These are phyloP conservation scores for Geodia barretti DNA, from an alignment of 37 sponge, comb jelly and placozoan species.

Conservation along the genomic window DNA sequence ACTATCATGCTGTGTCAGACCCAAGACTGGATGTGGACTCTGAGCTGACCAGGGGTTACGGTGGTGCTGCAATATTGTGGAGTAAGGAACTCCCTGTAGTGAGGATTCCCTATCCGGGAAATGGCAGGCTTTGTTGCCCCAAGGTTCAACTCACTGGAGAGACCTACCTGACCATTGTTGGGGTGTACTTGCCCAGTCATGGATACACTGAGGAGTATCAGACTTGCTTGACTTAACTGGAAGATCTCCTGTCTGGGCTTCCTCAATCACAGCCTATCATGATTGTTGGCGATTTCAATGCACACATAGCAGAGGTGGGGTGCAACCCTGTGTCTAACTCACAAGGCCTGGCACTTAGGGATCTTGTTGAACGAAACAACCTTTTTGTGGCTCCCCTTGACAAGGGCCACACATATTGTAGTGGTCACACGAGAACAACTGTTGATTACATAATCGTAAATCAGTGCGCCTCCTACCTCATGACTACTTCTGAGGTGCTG, in stretches of 20 bases:
- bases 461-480: not conserved
- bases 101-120: too few species aligned
- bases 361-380: not conserved
- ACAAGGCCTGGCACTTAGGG: not conserved
- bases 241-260: not conserved
- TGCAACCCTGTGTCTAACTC: not conserved
- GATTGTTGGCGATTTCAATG: not conserved
- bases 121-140: too few species aligned
- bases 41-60: not conserved
- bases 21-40: not conserved
- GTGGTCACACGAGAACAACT: not conserved
- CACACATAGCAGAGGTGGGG: not conserved
- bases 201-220: too few species aligned
- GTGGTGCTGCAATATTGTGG: not conserved
- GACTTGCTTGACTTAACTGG: not conserved
- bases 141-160: too few species aligned
- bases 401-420: not conserved
- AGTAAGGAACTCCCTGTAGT: not conserved
- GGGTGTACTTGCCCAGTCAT: too few species aligned
- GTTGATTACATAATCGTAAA: not conserved
- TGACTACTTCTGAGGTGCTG: not conserved
- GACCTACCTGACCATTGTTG: too few species aligned
- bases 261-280: not conserved
- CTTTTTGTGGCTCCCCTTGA: not conserved
- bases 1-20: not conserved